Evolutionary conservation across 2,888 invertebrate species (phyloP).

Genomic region (Sinhomidia bicolor): DNA sequence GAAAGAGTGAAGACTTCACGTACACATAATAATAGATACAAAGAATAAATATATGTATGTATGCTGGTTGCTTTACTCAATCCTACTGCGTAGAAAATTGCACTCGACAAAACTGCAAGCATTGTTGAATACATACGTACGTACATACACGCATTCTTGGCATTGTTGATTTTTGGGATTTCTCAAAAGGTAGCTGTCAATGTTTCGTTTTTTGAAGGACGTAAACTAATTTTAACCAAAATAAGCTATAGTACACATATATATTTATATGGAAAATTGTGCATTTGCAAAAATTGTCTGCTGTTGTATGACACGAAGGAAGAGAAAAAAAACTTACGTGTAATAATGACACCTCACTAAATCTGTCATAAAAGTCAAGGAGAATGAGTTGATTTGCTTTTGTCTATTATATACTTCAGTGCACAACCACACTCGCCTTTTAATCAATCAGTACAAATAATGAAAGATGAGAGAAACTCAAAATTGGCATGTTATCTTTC

Average conservation of each 20-base stretch:
- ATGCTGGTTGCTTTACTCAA: not conserved
- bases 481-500: not conserved
- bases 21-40: not conserved
- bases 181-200: constrained; percentile 30
- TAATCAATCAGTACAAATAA: constrained; percentile 55
- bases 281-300: not conserved
- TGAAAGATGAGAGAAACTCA: not conserved
- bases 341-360: constrained; percentile 54
- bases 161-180: constrained; percentile 30
- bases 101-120: constrained; percentile 28
- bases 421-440: constrained; percentile 20
- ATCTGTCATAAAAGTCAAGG: constrained; percentile 62
- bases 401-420: not conserved
- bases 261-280: not conserved
- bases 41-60: not conserved
- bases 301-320: not conserved
- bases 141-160: constrained; percentile 20
- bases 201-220: constrained; percentile 31
- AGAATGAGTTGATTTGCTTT: constrained; percentile 62
- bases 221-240: not conserved
- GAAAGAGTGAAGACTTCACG: not conserved
- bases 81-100: constrained; percentile 57
- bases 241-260: not conserved
- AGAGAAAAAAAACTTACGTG: not conserved
- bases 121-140: too few species aligned